Conservation (phyloP, 2,797 vertebrate genomes). For the Rhabdomys pumilio region DNA sequence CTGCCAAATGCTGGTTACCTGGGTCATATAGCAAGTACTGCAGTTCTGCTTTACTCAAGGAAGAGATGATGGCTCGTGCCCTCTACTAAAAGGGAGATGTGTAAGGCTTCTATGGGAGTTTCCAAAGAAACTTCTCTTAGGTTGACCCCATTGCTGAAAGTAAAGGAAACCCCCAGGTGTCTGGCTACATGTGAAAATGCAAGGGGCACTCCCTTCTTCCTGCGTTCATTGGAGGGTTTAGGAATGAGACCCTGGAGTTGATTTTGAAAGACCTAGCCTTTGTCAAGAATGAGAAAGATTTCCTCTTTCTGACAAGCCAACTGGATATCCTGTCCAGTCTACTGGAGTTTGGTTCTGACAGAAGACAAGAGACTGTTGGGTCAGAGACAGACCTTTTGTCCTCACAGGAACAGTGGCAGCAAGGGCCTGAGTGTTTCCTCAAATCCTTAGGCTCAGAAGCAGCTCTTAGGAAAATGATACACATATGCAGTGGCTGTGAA, state of each 20-base stretch:
- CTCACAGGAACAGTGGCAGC: background rate
- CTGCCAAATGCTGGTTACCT: background rate
- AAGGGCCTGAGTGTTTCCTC: background rate
- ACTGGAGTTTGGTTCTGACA: background rate
- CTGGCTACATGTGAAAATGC: background rate
- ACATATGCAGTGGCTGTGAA: background rate
- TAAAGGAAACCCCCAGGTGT: background rate
- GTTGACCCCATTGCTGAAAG: background rate
- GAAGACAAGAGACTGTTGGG: background rate
- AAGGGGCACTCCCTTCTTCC: background rate
- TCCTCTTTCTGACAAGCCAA: background rate
- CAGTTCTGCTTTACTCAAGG: background rate
- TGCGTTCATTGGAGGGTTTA: background rate
- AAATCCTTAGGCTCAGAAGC: background rate
- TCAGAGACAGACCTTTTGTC: background rate
- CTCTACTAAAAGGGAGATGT: background rate
- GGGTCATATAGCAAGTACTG: background rate
- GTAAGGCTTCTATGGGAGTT: background rate
- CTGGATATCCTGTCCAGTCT: background rate
- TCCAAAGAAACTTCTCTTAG: background rate
- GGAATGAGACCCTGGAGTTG: background rate
- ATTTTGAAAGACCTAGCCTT: background rate
- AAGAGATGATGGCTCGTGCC: background rate
- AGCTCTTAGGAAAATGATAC: background rate
- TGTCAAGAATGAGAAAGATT: background rate